Evolutionary conservation across 2,113 vertebrate species (phyloP).

Genomic region (Sardina pilchardus): DNA sequence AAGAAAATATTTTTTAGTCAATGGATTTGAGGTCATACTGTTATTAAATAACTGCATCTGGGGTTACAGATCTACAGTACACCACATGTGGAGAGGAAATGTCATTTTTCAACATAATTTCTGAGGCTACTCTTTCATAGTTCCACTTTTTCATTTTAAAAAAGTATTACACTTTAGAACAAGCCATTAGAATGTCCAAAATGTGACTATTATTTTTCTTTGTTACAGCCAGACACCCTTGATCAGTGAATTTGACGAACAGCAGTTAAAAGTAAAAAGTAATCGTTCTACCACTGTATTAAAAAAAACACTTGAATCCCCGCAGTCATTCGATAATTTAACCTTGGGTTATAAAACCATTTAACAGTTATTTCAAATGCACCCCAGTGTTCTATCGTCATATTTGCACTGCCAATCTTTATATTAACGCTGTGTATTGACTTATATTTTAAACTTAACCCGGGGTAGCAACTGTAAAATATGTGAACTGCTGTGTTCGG

Average conservation of each 20-base stretch:
- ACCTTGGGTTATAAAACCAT: neutral
- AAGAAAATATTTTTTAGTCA: no score
- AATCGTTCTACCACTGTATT: neutral
- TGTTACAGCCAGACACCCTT: neutral
- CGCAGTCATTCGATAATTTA: neutral
- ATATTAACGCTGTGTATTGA: neutral
- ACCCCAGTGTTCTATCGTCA: neutral
- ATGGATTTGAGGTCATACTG: neutral
- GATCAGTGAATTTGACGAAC: neutral
- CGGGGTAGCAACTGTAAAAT: neutral
- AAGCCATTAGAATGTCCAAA: neutral
- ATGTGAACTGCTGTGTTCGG: neutral
- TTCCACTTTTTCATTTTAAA: no score
- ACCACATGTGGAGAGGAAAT: neutral
- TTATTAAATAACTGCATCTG: neutral
- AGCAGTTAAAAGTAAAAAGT: neutral
- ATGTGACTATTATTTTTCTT: neutral
- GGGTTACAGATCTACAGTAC: neutral
- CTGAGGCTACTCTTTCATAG: no score
- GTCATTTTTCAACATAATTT: neutral
- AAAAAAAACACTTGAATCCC: neutral
- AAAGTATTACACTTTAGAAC: neutral
- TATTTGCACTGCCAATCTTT: neutral
- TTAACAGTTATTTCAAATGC: neutral
- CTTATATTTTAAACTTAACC: no score